phyloP scores from a whole-genome alignment of 2,888 invertebrate genomes.

The Rhamnusium bicolor region DNA sequence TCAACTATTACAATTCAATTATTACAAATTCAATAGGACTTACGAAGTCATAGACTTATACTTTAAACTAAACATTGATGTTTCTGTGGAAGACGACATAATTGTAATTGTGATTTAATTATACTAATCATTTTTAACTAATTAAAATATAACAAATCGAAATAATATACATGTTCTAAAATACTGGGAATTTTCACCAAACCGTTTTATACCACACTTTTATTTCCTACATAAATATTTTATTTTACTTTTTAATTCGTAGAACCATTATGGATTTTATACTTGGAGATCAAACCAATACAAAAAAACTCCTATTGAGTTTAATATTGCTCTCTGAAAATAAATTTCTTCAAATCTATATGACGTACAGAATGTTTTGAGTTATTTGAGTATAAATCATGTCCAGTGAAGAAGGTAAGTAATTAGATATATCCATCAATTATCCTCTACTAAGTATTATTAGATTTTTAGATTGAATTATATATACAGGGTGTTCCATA shows the following conservation, averaged over 20 bases:
- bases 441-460: no score
- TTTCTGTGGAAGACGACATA: background rate
- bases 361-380: background rate
- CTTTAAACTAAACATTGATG: background rate
- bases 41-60: background rate
- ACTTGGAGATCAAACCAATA: background rate
- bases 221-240: no score
- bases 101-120: background rate
- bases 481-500: no score
- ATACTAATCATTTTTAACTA: no score
- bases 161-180: no score
- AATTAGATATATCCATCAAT: background rate
- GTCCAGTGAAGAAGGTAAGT: constrained; percentile 13
- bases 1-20: background rate
- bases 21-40: background rate
- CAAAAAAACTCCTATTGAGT: constrained; percentile 4
- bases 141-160: no score
- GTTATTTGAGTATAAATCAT: background rate
- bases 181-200: no score
- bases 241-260: background rate
- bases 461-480: no score
- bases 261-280: background rate
- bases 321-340: background rate
- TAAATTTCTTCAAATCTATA: background rate
- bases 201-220: no score